Conservation (phyloP, 1,140 invertebrate species). For the Melanaphis sacchari region DNA sequence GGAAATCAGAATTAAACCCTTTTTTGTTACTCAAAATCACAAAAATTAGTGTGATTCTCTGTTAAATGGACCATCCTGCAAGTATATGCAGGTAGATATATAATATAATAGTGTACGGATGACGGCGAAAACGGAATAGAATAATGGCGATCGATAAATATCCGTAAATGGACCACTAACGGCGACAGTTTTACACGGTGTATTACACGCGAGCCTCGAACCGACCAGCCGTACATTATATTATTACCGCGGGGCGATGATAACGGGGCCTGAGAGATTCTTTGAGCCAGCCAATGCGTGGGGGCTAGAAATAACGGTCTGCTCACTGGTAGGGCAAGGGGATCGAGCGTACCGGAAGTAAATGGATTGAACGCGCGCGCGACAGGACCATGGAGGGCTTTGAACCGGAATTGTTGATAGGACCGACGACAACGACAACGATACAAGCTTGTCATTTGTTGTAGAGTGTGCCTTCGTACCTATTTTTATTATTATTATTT, state of each 20-base stretch:
- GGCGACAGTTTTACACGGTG: not conserved
- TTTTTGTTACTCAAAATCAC: not conserved
- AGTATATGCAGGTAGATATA: not conserved
- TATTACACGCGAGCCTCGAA: conserved; percentile 1
- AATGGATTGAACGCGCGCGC: conserved; percentile 17
- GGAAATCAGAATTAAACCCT: not conserved
- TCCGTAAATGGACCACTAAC: not conserved
- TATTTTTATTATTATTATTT: not conserved
- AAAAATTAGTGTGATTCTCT: not conserved
- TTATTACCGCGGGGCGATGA: not conserved
- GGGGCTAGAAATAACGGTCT: not conserved
- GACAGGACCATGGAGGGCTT: not conserved
- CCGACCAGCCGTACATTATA: not conserved
- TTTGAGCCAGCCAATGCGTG: not conserved
- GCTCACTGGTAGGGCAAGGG: not conserved
- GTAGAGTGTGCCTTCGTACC: not conserved
- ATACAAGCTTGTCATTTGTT: conserved; percentile 1
- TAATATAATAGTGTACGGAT: not conserved
- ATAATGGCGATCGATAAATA: conserved; percentile 37
- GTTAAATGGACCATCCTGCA: not conserved
- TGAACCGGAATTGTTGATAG: conserved; percentile 50
- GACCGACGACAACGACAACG: not conserved
- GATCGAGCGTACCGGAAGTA: conserved; percentile 16
- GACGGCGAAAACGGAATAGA: not conserved
- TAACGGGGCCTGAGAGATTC: conserved; percentile 17